phyloP scores from a whole-genome alignment of 2,113 vertebrate genomes.

The Echinops telfairi region DNA sequence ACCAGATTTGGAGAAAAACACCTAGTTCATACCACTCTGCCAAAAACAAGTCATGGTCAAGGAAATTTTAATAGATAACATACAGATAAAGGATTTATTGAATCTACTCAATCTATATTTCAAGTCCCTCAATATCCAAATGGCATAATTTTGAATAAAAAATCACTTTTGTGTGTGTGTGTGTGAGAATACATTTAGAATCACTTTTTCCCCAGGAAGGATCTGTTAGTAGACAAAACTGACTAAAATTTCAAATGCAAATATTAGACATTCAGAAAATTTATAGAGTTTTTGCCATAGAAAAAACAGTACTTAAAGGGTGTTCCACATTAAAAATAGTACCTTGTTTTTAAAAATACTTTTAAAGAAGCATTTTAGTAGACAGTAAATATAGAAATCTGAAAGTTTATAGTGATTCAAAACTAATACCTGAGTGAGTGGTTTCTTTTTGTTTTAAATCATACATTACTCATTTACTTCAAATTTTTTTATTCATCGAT shows the following conservation, averaged over 20 bases:
- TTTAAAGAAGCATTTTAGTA: slow-evolving; percentile 34
- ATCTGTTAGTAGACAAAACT: slow-evolving; percentile 37
- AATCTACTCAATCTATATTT: slow-evolving; percentile 36
- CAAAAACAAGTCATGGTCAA: neutral
- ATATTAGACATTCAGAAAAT: slow-evolving; percentile 3
- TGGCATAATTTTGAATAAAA: slow-evolving; percentile 51
- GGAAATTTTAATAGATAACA: slow-evolving; percentile 27
- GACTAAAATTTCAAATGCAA: neutral
- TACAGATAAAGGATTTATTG: neutral
- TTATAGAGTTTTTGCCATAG: neutral
- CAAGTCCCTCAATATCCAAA: neutral
- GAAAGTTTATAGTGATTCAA: slow-evolving; percentile 33
- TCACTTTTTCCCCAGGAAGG: neutral
- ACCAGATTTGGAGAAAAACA: slow-evolving; percentile 51
- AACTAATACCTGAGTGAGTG: neutral
- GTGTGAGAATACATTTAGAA: slow-evolving; percentile 32
- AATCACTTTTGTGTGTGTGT: neutral
- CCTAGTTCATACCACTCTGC: neutral
- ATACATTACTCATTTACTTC: slow-evolving; percentile 38
- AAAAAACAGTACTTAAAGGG: slow-evolving; percentile 9
- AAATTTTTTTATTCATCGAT: neutral
- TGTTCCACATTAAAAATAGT: neutral
- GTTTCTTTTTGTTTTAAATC: slow-evolving; percentile 42
- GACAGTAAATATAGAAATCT: neutral
- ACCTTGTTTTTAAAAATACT: neutral